Conservation (phyloP, 2,113 vertebrate genomes). For the Chaetura pelagica region DNA sequence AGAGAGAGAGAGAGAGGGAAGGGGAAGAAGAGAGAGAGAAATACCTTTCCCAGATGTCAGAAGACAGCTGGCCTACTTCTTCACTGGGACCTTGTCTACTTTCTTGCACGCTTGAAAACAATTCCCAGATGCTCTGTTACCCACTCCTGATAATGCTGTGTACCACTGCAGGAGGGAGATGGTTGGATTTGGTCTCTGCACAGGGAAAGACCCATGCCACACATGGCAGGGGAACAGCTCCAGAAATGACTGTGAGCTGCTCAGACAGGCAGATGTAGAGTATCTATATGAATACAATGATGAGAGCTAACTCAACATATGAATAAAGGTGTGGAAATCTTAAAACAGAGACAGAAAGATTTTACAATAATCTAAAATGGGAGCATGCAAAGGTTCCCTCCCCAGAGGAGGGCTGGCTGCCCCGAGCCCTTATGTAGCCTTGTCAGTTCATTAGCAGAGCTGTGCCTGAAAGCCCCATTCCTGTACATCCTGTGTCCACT, state of each 20-base stretch:
- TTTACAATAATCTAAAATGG: background rate
- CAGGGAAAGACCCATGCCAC: background rate
- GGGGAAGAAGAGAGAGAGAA: background rate
- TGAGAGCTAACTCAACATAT: background rate
- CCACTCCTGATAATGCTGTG: background rate
- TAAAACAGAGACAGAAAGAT: background rate
- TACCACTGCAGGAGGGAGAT: background rate
- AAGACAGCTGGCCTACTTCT: background rate
- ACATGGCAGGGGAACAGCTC: background rate
- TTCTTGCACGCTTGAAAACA: background rate
- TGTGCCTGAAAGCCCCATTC: constrained; percentile 5
- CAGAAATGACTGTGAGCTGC: background rate
- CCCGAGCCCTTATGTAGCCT: background rate
- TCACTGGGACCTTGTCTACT: background rate
- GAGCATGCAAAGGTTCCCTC: background rate
- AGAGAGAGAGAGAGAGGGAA: background rate
- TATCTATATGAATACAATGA: fast-evolving
- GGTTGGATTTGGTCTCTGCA: background rate
- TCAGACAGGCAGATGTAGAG: background rate
- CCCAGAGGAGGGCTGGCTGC: background rate
- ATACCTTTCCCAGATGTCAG: background rate
- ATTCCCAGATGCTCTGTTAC: background rate
- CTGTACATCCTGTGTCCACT: constrained; percentile 24
- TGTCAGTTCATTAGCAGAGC: constrained; percentile 22
- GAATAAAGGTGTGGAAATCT: background rate